Evolutionary conservation across 2,888 invertebrate genomes (phyloP).

Genomic region (Theretra japonica): DNA sequence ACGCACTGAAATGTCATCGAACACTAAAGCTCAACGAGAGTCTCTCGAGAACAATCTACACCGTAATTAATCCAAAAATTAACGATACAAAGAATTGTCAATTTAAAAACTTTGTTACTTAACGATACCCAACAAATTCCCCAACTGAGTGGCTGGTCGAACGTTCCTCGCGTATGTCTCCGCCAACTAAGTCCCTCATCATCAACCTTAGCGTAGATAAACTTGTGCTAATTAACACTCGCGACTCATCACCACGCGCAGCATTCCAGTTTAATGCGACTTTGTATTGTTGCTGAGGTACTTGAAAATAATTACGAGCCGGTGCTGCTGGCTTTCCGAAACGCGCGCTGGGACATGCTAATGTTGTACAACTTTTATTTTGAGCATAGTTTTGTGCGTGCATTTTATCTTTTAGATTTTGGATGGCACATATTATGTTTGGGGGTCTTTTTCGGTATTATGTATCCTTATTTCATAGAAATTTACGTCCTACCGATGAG

Average conservation of each 20-base stretch:
- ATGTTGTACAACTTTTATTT: conserved; percentile 16
- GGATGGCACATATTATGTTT: neutral
- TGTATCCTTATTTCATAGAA: no score
- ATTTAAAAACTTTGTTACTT: neutral
- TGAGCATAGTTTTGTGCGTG: neutral
- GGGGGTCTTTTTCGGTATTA: neutral
- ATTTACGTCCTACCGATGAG: no score
- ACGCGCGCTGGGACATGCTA: conserved; percentile 11
- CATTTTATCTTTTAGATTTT: neutral
- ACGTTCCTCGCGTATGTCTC: neutral
- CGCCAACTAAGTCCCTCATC: conserved; percentile 21
- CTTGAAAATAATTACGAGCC: conserved; percentile 26
- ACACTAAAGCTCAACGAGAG: no score
- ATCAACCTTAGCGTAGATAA: conserved; percentile 56
- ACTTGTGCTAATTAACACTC: conserved; percentile 74
- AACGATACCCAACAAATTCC: neutral
- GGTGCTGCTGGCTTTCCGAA: neutral
- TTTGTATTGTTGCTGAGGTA: conserved; percentile 42
- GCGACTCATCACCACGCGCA: conserved; percentile 63
- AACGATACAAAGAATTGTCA: neutral
- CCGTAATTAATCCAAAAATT: neutral
- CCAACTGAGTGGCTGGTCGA: neutral
- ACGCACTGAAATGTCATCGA: no score
- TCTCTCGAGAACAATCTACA: no score
- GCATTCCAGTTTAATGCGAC: conserved; percentile 45